Conservation (phyloP, 2,888 invertebrate species). For the Tachina fera region DNA sequence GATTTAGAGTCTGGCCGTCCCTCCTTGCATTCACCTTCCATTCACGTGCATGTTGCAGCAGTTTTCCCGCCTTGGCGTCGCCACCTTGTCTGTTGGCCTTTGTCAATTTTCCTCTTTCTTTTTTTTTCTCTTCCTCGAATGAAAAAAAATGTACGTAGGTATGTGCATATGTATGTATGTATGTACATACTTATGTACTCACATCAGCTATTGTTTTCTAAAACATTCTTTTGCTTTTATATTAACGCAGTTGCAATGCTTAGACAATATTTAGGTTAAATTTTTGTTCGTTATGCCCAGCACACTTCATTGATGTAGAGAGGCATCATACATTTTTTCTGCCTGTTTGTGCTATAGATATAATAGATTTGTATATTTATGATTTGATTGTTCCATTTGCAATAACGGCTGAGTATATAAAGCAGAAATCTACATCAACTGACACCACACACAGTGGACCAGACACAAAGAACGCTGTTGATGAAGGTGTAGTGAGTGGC, state of each 20-base stretch:
- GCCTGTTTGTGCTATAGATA: neutral
- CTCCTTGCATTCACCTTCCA: constrained; percentile 10
- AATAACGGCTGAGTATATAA: too few species aligned
- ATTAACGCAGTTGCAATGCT: constrained; percentile 43
- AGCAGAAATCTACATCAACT: too few species aligned
- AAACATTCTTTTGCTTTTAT: constrained; percentile 25
- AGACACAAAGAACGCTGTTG: too few species aligned
- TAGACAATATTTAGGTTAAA: constrained; percentile 55
- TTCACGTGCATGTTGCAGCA: constrained; percentile 19
- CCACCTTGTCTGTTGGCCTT: constrained; percentile 44
- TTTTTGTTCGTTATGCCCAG: constrained; percentile 25
- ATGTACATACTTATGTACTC: neutral
- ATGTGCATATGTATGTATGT: neutral
- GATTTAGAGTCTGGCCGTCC: constrained; percentile 18
- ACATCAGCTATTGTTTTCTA: constrained; percentile 17
- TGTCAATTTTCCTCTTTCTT: constrained; percentile 32
- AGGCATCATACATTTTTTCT: neutral
- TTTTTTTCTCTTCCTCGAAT: constrained; percentile 4
- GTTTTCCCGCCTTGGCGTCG: constrained; percentile 40
- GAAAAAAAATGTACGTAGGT: neutral
- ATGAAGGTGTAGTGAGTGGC: too few species aligned
- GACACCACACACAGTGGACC: too few species aligned
- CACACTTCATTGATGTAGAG: neutral
- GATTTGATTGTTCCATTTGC: too few species aligned
- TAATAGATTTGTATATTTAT: too few species aligned